A percentile compares a stretch with the other conserved stretches of the same genome.
These are phyloP conservation scores for Calidris pygmaea DNA, from an alignment of 2,113 vertebrate genomes.

Conservation along the genomic window DNA sequence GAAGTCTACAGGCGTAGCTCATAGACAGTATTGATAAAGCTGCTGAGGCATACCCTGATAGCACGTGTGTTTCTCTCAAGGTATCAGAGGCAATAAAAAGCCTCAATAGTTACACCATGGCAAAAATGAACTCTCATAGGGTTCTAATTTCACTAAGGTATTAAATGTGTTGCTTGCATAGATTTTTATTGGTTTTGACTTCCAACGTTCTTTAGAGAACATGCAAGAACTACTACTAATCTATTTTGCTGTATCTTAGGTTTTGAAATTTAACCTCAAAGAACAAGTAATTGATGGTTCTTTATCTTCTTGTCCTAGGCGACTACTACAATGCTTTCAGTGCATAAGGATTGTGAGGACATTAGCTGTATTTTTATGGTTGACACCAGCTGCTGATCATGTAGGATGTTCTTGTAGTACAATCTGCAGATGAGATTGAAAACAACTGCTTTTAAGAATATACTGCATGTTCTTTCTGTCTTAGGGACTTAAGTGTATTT, in stretches of 20 bases:
- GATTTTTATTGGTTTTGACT: background rate
- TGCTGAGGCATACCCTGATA: background rate
- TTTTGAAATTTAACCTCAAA: background rate
- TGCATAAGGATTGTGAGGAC: background rate
- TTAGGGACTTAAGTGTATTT: background rate
- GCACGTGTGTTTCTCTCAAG: background rate
- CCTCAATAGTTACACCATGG: background rate
- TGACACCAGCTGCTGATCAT: background rate
- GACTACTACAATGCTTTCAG: background rate
- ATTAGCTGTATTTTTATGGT: background rate
- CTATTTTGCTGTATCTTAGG: background rate
- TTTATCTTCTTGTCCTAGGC: background rate
- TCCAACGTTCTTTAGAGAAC: background rate
- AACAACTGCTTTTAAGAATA: background rate
- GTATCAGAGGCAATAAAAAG: background rate
- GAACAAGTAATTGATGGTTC: background rate
- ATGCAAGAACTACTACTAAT: background rate
- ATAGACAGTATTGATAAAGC: background rate
- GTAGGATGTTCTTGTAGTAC: background rate
- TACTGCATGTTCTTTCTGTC: background rate
- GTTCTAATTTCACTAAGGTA: background rate
- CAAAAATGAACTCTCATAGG: background rate
- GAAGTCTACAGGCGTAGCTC: background rate
- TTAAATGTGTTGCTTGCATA: background rate
- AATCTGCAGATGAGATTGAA: background rate